A percentile compares a stretch with the other conserved stretches of the same genome.
Conservation (phyloP, 2,888 invertebrate genomes). For the Deroplatys truncata region DNA sequence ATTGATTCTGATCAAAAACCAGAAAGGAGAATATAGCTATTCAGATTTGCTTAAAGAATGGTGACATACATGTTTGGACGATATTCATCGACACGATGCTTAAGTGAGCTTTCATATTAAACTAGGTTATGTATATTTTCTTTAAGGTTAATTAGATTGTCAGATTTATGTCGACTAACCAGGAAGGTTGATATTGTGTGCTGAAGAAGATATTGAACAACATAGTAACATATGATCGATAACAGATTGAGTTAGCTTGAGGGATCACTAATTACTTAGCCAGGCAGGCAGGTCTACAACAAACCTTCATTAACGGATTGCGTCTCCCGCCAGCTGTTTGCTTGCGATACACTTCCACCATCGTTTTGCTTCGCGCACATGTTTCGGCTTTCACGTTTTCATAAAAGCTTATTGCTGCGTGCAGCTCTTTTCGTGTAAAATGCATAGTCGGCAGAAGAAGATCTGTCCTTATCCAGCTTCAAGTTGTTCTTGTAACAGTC, state of each 20-base stretch:
- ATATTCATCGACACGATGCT: no score
- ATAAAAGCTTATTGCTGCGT: neutral
- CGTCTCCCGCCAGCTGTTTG: neutral
- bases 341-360: neutral
- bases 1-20: no score
- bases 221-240: neutral
- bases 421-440: neutral
- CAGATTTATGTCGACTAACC: neutral
- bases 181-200: neutral
- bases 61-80: no score
- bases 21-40: no score
- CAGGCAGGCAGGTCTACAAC: neutral
- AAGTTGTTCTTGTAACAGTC: no score
- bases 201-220: neutral
- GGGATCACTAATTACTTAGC: neutral
- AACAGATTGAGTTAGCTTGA: neutral
- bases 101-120: no score
- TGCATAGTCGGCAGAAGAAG: neutral
- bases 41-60: no score
- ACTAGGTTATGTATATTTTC: neutral
- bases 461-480: neutral
- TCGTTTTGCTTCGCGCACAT: neutral
- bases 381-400: neutral
- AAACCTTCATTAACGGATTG: neutral
- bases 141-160: neutral